These are phyloP conservation scores for Pholis gunnellus DNA, from an alignment of 2,113 vertebrate species.

Conservation along the genomic window DNA sequence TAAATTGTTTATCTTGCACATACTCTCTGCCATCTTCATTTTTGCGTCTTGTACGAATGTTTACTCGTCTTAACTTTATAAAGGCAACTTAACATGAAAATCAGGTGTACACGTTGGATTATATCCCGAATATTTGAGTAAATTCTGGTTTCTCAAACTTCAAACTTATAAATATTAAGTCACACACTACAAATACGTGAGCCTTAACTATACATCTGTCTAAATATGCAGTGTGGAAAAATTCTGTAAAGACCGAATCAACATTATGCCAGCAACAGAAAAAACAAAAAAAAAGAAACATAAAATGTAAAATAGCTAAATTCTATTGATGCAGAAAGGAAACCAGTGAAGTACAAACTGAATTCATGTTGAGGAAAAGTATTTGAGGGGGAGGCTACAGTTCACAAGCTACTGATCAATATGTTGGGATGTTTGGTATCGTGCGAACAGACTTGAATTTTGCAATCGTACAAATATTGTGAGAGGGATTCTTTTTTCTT, in stretches of 20 bases:
- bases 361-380: slow-evolving; percentile 13
- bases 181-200: slow-evolving; percentile 11
- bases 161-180: slow-evolving; percentile 19
- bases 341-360: slow-evolving; percentile 1
- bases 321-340: slow-evolving; percentile 26
- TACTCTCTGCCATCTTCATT: slow-evolving; percentile 20
- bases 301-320: slow-evolving; percentile 22
- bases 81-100: slow-evolving; percentile 1
- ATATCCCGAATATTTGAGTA: slow-evolving; percentile 9
- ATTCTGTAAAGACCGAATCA: slow-evolving; percentile 25
- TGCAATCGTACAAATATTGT: neutral
- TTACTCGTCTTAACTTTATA: slow-evolving; percentile 13
- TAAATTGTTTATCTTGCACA: slow-evolving; percentile 5
- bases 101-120: neutral
- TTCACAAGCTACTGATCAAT: slow-evolving; percentile 16
- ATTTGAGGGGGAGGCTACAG: slow-evolving; percentile 1
- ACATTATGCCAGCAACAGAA: slow-evolving; percentile 28
- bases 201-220: slow-evolving; percentile 11
- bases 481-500: neutral
- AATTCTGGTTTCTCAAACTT: slow-evolving; percentile 15
- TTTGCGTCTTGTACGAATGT: slow-evolving; percentile 5
- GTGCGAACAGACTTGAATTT: neutral
- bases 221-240: neutral
- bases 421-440: neutral
- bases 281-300: neutral